Base-by-base conservation (phyloP, 2,797 vertebrate species). In the Tauraco hartlaubi region DNA sequence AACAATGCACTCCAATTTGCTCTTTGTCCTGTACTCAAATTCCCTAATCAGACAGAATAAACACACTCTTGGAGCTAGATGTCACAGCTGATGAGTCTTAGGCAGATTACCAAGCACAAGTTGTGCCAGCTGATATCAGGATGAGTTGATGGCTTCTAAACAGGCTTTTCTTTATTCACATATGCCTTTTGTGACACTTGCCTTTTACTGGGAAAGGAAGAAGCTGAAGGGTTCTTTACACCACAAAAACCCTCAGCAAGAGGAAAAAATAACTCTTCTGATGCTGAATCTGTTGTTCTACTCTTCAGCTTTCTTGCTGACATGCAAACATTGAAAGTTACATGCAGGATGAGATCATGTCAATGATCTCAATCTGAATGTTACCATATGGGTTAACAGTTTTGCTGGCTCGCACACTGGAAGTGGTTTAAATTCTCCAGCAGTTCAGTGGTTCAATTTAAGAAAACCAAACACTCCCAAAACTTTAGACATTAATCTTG, bases 321-420 rank as follows among this genome's bases (percentile, higher is more conserved):
- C 83, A 91, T 73, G 49, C 46, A 92, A 75, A 79, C 63, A 71
- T 80, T 48, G 64, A 31, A 74, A 91, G 64, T 75, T 90, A 62
- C 8, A 37, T 49, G 62, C 71, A 92, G 85, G 55, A 96, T 96
- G 95, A 96, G 95, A 75, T 95, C 92, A 85, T 64, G 68, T 69
- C 91, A 96, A 80, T 55, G 76, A 96, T 88, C 87, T 94, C 92
- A 78, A 88, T 55, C 67, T 95, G 92, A 97, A 73, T n/a, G 15
- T 82, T 94, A 80, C 92, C 94, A 95, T 44, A 62, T 94, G 95
- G 76, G 58, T 96, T 94, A 88, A 93, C 26, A 80, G 86, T 52
- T 83, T 76, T 80, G 61, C 68, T 96, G 95, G 35, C 55, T 96
- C 33, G 15, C 74, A 75, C 4, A 3, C 20, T 68, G 48, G 75